Evolutionary conservation across 1,140 invertebrate genomes (phyloP).

Genomic region (Sitodiplosis mosellana): DNA sequence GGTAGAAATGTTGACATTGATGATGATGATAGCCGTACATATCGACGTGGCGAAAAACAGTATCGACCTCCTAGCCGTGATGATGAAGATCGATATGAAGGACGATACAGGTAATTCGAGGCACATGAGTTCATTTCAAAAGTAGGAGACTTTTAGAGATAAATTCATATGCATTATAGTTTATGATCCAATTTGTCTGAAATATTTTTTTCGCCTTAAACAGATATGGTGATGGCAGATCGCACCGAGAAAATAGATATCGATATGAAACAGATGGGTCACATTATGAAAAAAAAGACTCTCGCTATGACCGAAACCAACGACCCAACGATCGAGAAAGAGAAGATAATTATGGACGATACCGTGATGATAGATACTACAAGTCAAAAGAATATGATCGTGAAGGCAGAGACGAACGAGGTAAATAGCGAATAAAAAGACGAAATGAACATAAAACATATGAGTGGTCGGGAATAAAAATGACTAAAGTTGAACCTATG

Average conservation of each 20-base stretch:
- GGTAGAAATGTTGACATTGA: conserved; percentile 7
- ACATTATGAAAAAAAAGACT: conserved; percentile 10
- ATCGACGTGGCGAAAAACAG: conserved; percentile 1
- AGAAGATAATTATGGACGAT: conserved; percentile 24
- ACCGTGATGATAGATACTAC: conserved; percentile 12
- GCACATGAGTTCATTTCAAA: neutral
- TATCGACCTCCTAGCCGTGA: conserved; percentile 2
- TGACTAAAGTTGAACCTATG: no score
- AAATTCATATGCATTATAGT: no score
- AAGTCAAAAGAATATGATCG: conserved; percentile 6
- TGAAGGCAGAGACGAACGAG: conserved; percentile 6
- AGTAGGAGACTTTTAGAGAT: no score
- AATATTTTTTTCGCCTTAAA: neutral
- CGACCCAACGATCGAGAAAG: conserved; percentile 12
- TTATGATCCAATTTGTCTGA: no score
- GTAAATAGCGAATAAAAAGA: no score
- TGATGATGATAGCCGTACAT: conserved; percentile 7
- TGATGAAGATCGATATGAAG: conserved; percentile 2
- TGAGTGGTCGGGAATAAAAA: no score
- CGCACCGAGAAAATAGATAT: conserved; percentile 4
- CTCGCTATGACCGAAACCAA: conserved; percentile 9
- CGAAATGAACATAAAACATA: no score
- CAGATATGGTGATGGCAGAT: no score
- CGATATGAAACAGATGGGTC: conserved; percentile 9
- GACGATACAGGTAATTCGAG: neutral